phyloP scores from a whole-genome alignment of 2,113 vertebrate genomes.

The Irena cyanogastra region DNA sequence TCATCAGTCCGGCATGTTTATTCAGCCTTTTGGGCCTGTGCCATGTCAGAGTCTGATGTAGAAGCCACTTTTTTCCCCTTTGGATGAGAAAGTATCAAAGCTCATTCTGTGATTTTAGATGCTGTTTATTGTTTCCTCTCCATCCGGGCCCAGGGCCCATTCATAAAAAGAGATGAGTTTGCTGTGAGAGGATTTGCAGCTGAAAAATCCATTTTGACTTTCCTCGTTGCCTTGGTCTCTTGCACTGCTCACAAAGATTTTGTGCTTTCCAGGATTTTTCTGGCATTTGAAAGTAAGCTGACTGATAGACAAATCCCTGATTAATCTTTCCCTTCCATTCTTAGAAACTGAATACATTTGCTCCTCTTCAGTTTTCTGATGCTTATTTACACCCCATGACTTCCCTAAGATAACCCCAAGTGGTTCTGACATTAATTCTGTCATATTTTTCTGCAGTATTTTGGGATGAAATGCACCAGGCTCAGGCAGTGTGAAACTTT shows the following conservation, averaged over 20 bases:
- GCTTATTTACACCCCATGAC: not conserved
- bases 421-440: not conserved
- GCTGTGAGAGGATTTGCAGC: not conserved
- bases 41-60: not conserved
- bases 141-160: not conserved
- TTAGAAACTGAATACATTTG: not conserved
- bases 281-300: not conserved
- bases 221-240: not conserved
- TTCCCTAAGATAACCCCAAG: not conserved
- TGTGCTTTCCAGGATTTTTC: not conserved
- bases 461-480: not conserved
- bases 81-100: not conserved
- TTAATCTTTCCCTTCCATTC: not conserved
- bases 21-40: not conserved
- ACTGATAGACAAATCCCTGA: not conserved
- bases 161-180: not conserved
- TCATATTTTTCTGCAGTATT: not conserved
- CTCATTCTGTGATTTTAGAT: not conserved
- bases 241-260: not conserved
- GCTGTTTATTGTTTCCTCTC: not conserved
- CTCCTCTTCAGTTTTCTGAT: not conserved
- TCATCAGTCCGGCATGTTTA: not conserved
- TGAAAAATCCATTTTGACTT: not conserved
- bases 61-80: not conserved
- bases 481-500: not conserved